Base-by-base conservation (phyloP, 2,888 invertebrate species). In the Noctua janthe region DNA sequence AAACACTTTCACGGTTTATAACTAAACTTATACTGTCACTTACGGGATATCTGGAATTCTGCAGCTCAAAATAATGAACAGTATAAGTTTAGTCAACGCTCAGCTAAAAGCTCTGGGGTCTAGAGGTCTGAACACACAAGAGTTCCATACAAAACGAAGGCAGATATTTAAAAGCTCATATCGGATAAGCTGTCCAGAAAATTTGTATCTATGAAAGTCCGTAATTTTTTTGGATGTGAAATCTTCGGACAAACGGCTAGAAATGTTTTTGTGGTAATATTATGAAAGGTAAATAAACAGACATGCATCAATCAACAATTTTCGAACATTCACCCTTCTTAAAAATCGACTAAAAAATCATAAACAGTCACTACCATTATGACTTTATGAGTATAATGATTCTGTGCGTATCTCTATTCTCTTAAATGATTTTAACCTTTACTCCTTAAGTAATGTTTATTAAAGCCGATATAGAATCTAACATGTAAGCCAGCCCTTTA, bases 401-500 rank as follows among this genome's bases (percentile, higher is more conserved):
- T 7, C 29, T 67, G n/a, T 23, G 43, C 8, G 6, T 39, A 59
- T 10, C 35, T 64, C 17, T 75, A 54, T 54, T 62, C 72, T 69
- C 69, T 11, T 71, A 74, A 73, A 80, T 70, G 69, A 70, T 76
- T 74, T 74, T 72, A 77, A 80, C 78, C 78, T 84, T 83, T 78
- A 70, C 35, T 74, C 49, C 59, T 54, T 64, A 51, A 78, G 67
- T 84, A 56, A 81, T 77, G 80, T 81, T 80, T 84, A 84, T 80
- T 86, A 82, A 76, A 82, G 79, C 82, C 54, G 70, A 81, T 85
- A 87, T 74, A 56, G 29, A 77, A 67, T 43, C 83, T 69, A 72
- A 76, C 80, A 87, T 84, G 76, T 3, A 86, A 78, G 62, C 66
- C 29, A 74, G 83, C 71, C 86, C 84, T 87, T 80, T 77, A 87